Evolutionary conservation across 2,888 invertebrate genomes (phyloP).

Genomic region (Hipparchia semele): DNA sequence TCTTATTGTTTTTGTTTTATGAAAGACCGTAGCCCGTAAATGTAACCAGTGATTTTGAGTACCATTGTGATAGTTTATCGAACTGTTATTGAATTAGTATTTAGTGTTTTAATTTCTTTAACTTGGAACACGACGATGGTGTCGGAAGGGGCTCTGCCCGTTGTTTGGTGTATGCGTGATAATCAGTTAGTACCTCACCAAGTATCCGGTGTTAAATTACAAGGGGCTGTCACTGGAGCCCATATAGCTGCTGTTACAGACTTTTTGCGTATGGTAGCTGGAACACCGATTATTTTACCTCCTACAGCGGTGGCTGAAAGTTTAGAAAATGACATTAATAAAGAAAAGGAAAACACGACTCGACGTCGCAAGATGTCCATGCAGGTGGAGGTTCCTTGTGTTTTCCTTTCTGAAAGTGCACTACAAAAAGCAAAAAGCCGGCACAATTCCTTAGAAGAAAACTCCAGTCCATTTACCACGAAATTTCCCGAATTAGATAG

Average conservation of each 20-base stretch:
- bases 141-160: slow-evolving; percentile 84
- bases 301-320: slow-evolving; percentile 70
- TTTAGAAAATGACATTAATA: slow-evolving; percentile 71
- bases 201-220: slow-evolving; percentile 85
- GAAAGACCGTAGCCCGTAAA: slow-evolving; percentile 67
- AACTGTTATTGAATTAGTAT: slow-evolving; percentile 20
- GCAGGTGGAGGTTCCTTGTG: slow-evolving; percentile 81
- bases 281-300: slow-evolving; percentile 84
- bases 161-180: slow-evolving; percentile 87
- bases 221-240: slow-evolving; percentile 85
- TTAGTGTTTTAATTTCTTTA: slow-evolving; percentile 34
- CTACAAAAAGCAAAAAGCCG: slow-evolving; percentile 75
- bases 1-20: slow-evolving; percentile 61
- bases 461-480: slow-evolving; percentile 50
- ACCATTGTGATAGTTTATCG: slow-evolving; percentile 40
- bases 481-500: slow-evolving; percentile 33
- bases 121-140: slow-evolving; percentile 76
- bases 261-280: slow-evolving; percentile 85
- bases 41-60: slow-evolving; percentile 57
- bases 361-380: slow-evolving; percentile 78
- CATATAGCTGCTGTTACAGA: slow-evolving; percentile 86
- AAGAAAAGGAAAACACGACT: slow-evolving; percentile 70
- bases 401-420: slow-evolving; percentile 78
- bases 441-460: slow-evolving; percentile 75
- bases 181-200: slow-evolving; percentile 87